A percentile compares a stretch with the other conserved stretches of the same genome.
Evolutionary conservation across 1,140 invertebrate species (phyloP).

Genomic region (Drosophila tristis): DNA sequence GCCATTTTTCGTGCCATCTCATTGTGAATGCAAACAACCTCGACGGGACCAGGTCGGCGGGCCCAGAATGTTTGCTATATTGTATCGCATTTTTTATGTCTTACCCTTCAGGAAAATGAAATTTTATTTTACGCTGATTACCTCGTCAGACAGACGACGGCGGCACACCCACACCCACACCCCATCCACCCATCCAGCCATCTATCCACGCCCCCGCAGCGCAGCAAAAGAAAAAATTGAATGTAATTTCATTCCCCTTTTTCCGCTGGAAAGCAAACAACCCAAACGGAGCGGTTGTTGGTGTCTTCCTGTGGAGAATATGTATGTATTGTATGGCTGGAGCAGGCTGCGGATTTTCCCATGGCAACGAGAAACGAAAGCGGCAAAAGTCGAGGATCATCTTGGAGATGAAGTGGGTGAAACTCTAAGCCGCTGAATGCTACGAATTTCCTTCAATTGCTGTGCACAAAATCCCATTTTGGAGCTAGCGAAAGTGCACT

Average conservation of each 20-base stretch:
- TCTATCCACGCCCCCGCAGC: conserved; percentile 23
- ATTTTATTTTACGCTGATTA: conserved; percentile 77
- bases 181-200: no score
- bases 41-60: conserved; percentile 1
- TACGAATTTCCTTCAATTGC: neutral
- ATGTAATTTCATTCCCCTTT: conserved; percentile 67
- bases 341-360: conserved; percentile 58
- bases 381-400: conserved; percentile 61
- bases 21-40: conserved; percentile 50
- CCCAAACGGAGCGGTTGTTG: neutral
- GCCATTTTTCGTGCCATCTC: conserved; percentile 26
- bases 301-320: conserved; percentile 15
- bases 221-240: conserved; percentile 46
- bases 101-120: conserved; percentile 59
- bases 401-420: conserved; percentile 23
- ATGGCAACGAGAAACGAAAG: conserved; percentile 40
- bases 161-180: conserved; percentile 36
- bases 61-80: conserved; percentile 14
- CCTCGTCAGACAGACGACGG: conserved; percentile 59
- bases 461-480: conserved; percentile 16
- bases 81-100: conserved; percentile 52
- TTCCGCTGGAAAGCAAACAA: conserved; percentile 12
- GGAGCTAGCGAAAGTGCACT: conserved; percentile 7
- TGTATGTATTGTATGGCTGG: neutral
- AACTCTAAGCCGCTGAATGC: conserved; percentile 18